A percentile compares a stretch with the other conserved stretches of the same genome.
Evolutionary conservation across 2,797 vertebrate genomes (phyloP).

Genomic region (Pyrocephalus nanus): DNA sequence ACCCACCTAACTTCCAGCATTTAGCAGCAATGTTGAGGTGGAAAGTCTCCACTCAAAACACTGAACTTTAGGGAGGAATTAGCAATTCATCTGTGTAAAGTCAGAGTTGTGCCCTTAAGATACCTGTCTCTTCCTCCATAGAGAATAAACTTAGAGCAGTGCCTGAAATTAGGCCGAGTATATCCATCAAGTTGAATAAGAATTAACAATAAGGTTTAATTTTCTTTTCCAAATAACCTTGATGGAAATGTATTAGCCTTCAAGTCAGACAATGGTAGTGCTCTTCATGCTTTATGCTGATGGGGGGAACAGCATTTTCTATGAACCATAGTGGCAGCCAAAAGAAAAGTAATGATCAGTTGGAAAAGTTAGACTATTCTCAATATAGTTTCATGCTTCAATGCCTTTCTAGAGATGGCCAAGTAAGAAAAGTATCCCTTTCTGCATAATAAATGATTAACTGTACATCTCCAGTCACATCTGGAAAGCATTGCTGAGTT

Average conservation of each 20-base stretch:
- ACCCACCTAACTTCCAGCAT: not conserved
- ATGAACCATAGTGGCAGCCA: conserved; percentile 18
- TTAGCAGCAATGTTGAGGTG: not conserved
- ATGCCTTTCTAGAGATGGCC: conserved; percentile 45
- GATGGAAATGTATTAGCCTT: not conserved
- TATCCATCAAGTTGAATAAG: not conserved
- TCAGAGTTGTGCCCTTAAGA: not conserved
- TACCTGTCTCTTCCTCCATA: not conserved
- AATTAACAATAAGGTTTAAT: not conserved
- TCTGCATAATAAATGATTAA: conserved; percentile 70
- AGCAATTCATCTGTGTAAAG: not conserved
- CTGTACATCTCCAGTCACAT: conserved; percentile 62
- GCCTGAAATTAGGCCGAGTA: not conserved
- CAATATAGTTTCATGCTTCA: conserved; percentile 40
- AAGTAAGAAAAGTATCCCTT: conserved; percentile 55
- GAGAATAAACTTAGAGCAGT: not conserved
- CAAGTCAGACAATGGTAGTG: not conserved
- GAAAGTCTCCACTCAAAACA: not conserved
- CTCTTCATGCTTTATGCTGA: conserved; percentile 14
- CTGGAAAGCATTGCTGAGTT: conserved; percentile 65
- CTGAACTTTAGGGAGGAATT: not conserved
- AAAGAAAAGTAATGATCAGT: conserved; percentile 4
- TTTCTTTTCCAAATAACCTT: conserved; percentile 7
- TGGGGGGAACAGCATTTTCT: conserved; percentile 31
- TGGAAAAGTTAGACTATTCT: conserved; percentile 47